Conservation (phyloP, 2,113 vertebrate genomes). For the Pogonocichla stellata region DNA sequence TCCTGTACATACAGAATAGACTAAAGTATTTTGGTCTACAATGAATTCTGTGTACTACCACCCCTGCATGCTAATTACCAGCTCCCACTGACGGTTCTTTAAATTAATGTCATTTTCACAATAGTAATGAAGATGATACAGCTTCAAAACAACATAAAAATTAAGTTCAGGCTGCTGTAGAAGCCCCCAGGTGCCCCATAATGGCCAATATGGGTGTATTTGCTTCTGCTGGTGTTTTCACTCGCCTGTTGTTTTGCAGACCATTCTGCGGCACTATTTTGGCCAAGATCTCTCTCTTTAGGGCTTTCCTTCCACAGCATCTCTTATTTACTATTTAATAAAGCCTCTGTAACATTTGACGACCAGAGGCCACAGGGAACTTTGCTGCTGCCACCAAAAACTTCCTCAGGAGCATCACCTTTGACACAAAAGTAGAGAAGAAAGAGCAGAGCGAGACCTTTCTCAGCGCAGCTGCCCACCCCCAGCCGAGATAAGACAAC, state of each 20-base stretch:
- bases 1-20: not conserved
- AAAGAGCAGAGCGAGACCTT: not conserved
- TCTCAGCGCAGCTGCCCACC: not conserved
- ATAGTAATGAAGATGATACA: constrained; percentile 46
- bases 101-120: constrained; percentile 59
- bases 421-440: not conserved
- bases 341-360: not conserved
- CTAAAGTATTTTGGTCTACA: not conserved
- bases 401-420: not conserved
- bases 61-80: not conserved
- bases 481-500: not conserved
- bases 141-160: constrained; percentile 67
- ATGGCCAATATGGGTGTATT: not conserved
- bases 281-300: not conserved
- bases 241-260: constrained; percentile 22
- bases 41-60: not conserved
- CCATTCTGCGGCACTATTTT: not conserved
- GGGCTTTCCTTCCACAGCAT: not conserved
- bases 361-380: not conserved
- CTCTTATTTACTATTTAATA: constrained; percentile 37
- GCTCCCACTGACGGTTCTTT: constrained; percentile 28
- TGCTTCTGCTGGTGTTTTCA: constrained; percentile 26
- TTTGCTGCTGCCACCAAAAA: not conserved
- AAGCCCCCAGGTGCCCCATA: constrained; percentile 22
- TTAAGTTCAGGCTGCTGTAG: constrained; percentile 61